Evolutionary conservation across 1,140 invertebrate species (phyloP).

Genomic region (Megalonaias nervosa): DNA sequence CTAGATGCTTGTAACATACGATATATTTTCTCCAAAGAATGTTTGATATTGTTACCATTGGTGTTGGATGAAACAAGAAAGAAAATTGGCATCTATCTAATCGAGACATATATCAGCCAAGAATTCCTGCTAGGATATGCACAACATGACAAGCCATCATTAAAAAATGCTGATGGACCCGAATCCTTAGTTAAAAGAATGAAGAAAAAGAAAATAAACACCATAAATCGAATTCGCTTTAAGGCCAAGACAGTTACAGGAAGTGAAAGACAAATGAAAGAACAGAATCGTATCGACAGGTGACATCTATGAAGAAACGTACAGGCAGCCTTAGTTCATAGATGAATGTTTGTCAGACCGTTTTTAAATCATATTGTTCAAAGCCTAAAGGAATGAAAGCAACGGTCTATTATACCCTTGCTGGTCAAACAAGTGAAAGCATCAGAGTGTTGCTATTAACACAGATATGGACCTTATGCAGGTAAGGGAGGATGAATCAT

Average conservation of each 20-base stretch:
- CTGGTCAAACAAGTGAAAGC: background rate
- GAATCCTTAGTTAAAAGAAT: slow-evolving; percentile 19
- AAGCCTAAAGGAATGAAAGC: slow-evolving; percentile 30
- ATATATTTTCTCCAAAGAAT: slow-evolving; percentile 9
- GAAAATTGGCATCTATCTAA: slow-evolving; percentile 20
- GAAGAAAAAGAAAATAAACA: slow-evolving; percentile 21
- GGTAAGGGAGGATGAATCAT: background rate
- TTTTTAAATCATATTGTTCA: slow-evolving; percentile 34
- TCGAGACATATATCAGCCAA: slow-evolving; percentile 5
- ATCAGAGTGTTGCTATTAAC: background rate
- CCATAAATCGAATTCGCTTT: slow-evolving; percentile 18
- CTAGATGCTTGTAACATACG: background rate
- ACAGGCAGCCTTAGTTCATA: no score
- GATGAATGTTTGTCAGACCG: slow-evolving; percentile 33
- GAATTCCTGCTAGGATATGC: slow-evolving; percentile 17
- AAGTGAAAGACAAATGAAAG: slow-evolving; percentile 19
- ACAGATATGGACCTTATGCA: background rate
- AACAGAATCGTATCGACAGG: no score
- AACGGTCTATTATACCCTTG: slow-evolving; percentile 9
- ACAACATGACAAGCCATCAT: slow-evolving; percentile 11
- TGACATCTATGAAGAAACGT: slow-evolving; percentile 17
- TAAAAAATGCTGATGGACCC: slow-evolving; percentile 15
- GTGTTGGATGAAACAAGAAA: slow-evolving; percentile 14
- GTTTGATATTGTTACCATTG: background rate
- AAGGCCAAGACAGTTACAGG: slow-evolving; percentile 6